Conservation (phyloP, 2,888 invertebrate genomes). For the Dyspetes luteomarginatus region DNA sequence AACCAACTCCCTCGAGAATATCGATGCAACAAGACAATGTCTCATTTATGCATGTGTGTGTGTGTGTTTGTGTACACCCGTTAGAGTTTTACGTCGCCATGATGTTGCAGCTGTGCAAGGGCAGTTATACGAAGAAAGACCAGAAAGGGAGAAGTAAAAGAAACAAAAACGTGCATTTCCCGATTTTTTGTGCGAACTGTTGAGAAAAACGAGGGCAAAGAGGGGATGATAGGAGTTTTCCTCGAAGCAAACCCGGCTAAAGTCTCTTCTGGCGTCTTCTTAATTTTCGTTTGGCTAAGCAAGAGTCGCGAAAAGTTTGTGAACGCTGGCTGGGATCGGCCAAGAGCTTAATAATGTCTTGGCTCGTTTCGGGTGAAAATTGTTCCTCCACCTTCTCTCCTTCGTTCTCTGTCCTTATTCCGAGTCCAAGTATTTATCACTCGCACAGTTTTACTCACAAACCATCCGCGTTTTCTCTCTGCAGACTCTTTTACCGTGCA, state of each 20-base stretch:
- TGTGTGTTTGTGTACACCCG: conserved; percentile 20
- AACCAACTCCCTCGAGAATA: conserved; percentile 43
- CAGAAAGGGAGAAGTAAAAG: conserved; percentile 38
- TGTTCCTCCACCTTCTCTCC: conserved; percentile 13
- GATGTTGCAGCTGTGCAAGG: conserved; percentile 26
- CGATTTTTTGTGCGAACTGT: conserved; percentile 43
- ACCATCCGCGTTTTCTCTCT: conserved; percentile 27
- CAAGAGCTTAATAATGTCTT: conserved; percentile 49
- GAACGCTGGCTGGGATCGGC: conserved; percentile 37
- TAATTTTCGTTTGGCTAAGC: conserved; percentile 62
- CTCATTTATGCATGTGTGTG: background rate
- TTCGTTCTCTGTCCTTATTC: conserved; percentile 52
- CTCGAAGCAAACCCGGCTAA: conserved; percentile 29
- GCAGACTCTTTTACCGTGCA: background rate
- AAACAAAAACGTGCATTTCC: conserved; percentile 46
- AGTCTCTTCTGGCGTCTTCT: conserved; percentile 56
- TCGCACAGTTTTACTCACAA: conserved; percentile 34
- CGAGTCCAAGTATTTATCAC: conserved; percentile 49
- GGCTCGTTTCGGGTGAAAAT: conserved; percentile 57
- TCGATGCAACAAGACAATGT: conserved; percentile 49
- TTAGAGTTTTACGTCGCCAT: conserved; percentile 16
- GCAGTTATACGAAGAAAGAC: conserved; percentile 35
- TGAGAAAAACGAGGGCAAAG: conserved; percentile 21
- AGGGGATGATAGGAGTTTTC: background rate
- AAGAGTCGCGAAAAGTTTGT: conserved; percentile 67